These are phyloP conservation scores for Apamea epomidion DNA, from an alignment of 2,888 invertebrate genomes.

Conservation along the genomic window DNA sequence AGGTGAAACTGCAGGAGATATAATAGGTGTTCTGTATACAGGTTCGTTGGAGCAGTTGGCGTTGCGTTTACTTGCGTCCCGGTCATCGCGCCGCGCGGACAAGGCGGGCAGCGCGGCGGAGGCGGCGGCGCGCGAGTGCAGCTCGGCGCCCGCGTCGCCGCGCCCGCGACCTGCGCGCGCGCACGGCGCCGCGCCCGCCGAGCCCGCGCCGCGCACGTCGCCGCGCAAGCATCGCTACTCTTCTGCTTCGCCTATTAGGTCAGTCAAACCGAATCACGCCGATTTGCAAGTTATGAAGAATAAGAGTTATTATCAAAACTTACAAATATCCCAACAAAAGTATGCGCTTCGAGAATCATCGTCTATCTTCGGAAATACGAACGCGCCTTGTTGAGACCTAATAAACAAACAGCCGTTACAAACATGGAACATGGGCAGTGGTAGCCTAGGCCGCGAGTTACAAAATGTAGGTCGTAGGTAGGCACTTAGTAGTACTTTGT, in stretches of 20 bases:
- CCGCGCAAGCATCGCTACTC: constrained; percentile 91
- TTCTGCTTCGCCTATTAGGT: constrained; percentile 94
- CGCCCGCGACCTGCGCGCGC: constrained; percentile 92
- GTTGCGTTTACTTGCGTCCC: constrained; percentile 83
- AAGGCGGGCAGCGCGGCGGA: constrained; percentile 46
- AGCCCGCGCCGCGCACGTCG: constrained; percentile 82
- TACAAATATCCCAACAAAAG: not conserved
- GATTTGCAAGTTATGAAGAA: not conserved
- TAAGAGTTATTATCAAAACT: not conserved
- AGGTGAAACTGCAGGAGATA: not conserved
- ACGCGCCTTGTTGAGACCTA: not conserved
- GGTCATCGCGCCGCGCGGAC: constrained; percentile 61
- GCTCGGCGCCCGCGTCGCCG: constrained; percentile 89
- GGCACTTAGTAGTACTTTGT: not conserved
- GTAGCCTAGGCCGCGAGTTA: not conserved
- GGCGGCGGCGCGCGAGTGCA: constrained; percentile 76
- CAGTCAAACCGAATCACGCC: not conserved
- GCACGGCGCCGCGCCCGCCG: constrained; percentile 74
- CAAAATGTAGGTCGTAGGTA: not conserved
- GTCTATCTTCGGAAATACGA: not conserved
- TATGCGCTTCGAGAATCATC: not conserved
- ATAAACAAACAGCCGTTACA: no score
- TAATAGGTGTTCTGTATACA: constrained; percentile 56
- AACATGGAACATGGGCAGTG: not conserved
- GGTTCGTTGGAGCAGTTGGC: constrained; percentile 87